Conservation (phyloP, 2,888 invertebrate genomes). For the Cosmorhoe ocellata region DNA sequence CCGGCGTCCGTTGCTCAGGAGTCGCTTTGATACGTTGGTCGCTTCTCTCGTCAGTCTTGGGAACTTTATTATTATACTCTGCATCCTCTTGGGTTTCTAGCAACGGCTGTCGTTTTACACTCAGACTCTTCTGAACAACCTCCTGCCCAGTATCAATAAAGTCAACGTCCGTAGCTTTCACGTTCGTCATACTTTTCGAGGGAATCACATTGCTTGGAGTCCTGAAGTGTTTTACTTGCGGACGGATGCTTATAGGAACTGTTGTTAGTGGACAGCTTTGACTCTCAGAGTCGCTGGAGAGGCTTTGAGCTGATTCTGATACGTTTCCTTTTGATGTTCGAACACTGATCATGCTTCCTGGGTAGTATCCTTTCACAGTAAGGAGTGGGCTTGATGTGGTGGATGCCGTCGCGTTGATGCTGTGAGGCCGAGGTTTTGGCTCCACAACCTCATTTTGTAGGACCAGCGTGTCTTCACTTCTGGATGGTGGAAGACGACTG, state of each 20-base stretch:
- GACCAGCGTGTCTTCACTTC: slow-evolving; percentile 90
- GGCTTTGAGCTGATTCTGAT: slow-evolving; percentile 85
- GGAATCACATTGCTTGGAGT: slow-evolving; percentile 71
- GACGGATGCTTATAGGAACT: slow-evolving; percentile 81
- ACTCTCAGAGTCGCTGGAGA: slow-evolving; percentile 85
- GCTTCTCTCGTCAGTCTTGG: slow-evolving; percentile 69
- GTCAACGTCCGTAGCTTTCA: slow-evolving; percentile 78
- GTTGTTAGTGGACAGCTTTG: slow-evolving; percentile 80
- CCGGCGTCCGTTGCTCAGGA: slow-evolving; percentile 52
- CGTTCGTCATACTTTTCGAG: slow-evolving; percentile 84
- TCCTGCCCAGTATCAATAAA: slow-evolving; percentile 73
- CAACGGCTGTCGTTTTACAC: slow-evolving; percentile 78
- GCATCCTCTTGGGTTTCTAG: slow-evolving; percentile 68
- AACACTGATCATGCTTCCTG: slow-evolving; percentile 85
- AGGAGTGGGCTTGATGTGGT: slow-evolving; percentile 87
- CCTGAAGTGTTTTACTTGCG: slow-evolving; percentile 67
- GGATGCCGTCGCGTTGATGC: slow-evolving; percentile 83
- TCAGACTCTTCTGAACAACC: slow-evolving; percentile 56
- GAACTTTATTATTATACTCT: slow-evolving; percentile 78
- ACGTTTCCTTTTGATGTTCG: slow-evolving; percentile 82
- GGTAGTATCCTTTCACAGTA: slow-evolving; percentile 83
- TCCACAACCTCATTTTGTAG: slow-evolving; percentile 66
- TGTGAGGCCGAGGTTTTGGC: slow-evolving; percentile 81
- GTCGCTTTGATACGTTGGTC: slow-evolving; percentile 51
- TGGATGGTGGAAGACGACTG: slow-evolving; percentile 86